Conservation (phyloP, 2,888 invertebrate species). For the Eugnorisma glareosa region DNA sequence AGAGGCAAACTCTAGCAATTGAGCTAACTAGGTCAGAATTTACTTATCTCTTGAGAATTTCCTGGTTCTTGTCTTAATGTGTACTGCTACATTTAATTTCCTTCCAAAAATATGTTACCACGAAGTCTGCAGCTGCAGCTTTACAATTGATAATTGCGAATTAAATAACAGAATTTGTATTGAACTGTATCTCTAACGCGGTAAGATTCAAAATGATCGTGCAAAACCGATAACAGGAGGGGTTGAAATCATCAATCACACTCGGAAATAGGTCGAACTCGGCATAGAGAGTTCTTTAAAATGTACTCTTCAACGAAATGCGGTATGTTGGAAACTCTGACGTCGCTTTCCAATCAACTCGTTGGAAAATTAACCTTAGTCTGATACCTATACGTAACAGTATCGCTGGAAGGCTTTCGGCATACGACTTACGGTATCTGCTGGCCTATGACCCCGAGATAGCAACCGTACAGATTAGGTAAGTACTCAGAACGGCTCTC, state of each 20-base stretch:
- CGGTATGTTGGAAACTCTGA: slow-evolving; percentile 71
- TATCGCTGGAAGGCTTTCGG: slow-evolving; percentile 65
- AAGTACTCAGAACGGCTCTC: slow-evolving; percentile 75
- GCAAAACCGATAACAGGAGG: slow-evolving; percentile 71
- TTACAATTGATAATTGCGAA: slow-evolving; percentile 40
- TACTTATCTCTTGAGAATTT: slow-evolving; percentile 67
- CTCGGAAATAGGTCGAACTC: slow-evolving; percentile 80
- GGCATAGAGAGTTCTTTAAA: slow-evolving; percentile 75
- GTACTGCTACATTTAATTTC: slow-evolving; percentile 65
- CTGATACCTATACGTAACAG: slow-evolving; percentile 66
- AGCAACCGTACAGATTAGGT: slow-evolving; percentile 82
- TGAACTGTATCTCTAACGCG: slow-evolving; percentile 51
- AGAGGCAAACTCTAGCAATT: slow-evolving; percentile 70
- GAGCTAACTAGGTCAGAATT: slow-evolving; percentile 70
- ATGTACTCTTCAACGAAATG: slow-evolving; percentile 70
- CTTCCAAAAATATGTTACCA: slow-evolving; percentile 56
- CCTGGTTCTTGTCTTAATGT: slow-evolving; percentile 65
- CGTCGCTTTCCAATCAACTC: slow-evolving; percentile 51
- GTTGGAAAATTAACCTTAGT: slow-evolving; percentile 75
- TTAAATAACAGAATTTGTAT: slow-evolving; percentile 28
- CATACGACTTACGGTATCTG: slow-evolving; percentile 81
- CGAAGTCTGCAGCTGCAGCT: slow-evolving; percentile 57
- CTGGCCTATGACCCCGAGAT: slow-evolving; percentile 85
- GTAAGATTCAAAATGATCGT: slow-evolving; percentile 66
- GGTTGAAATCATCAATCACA: slow-evolving; percentile 81